Conservation (phyloP, 2,888 invertebrate genomes). For the Pseudococcus viburni region DNA sequence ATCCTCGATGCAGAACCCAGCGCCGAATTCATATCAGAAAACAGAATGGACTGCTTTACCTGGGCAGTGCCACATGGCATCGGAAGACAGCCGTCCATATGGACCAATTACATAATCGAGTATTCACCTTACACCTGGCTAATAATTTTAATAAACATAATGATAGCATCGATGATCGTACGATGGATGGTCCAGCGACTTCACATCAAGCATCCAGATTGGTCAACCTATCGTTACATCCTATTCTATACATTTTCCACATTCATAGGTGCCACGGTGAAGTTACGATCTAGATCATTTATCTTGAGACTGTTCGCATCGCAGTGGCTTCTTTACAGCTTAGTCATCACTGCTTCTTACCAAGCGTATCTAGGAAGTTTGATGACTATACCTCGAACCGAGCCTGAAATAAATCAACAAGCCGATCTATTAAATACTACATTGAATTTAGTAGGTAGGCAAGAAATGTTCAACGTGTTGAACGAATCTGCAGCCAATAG, state of each 20-base stretch:
- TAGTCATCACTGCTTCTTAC: constrained; percentile 67
- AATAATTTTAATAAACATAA: constrained; percentile 68
- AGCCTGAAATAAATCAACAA: constrained; percentile 68
- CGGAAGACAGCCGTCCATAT: constrained; percentile 69
- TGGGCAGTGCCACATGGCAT: constrained; percentile 70
- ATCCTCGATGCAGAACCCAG: constrained; percentile 68
- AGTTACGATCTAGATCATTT: constrained; percentile 67
- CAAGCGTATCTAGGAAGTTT: constrained; percentile 68
- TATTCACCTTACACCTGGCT: constrained; percentile 69
- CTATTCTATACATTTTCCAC: constrained; percentile 68
- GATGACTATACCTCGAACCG: constrained; percentile 69
- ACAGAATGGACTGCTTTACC: constrained; percentile 69
- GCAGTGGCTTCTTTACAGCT: constrained; percentile 69
- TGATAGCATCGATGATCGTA: constrained; percentile 64
- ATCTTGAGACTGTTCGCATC: constrained; percentile 68
- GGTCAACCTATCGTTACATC: constrained; percentile 55
- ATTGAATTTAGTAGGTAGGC: constrained; percentile 68
- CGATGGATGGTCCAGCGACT: constrained; percentile 21
- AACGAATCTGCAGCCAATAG: constrained; percentile 67
- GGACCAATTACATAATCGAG: constrained; percentile 69
- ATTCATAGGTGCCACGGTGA: constrained; percentile 68
- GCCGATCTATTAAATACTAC: constrained; percentile 68
- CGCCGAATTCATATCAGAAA: constrained; percentile 69
- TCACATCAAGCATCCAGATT: constrained; percentile 51
- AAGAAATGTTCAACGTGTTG: constrained; percentile 68